Percentiles rank a stretch among this genome's conserved stretches.
phyloP scores from a whole-genome alignment of 2,797 vertebrate genomes.

The Syndactyla subalaris region DNA sequence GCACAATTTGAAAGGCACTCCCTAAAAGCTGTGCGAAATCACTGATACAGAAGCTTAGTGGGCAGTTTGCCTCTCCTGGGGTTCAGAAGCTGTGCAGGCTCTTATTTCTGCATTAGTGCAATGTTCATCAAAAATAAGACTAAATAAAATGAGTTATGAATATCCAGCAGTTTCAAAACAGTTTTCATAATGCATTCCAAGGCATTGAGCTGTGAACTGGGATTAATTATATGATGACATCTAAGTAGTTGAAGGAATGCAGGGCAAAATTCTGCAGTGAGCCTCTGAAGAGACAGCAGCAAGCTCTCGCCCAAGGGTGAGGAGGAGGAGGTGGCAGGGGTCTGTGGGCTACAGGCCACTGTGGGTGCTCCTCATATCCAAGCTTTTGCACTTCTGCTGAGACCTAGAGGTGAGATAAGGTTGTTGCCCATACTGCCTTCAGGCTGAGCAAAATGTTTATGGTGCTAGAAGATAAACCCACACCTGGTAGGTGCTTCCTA shows the following conservation, averaged over 20 bases:
- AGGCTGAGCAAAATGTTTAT: neutral
- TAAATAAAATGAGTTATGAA: neutral
- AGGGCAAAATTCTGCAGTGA: neutral
- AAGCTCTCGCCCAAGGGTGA: accelerated
- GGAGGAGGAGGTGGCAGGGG: neutral
- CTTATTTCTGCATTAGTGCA: neutral
- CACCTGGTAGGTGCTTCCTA: neutral
- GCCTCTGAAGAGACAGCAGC: neutral
- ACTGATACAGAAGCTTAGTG: neutral
- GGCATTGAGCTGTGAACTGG: constrained; percentile 16
- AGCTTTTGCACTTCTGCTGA: neutral
- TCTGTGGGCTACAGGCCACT: neutral
- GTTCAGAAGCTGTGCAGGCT: neutral
- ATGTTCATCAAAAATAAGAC: neutral
- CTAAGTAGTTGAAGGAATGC: constrained; percentile 5
- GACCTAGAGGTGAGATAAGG: neutral
- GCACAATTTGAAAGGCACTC: constrained; percentile 49
- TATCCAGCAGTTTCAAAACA: neutral
- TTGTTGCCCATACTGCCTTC: neutral
- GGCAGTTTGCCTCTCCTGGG: neutral
- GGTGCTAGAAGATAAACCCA: neutral
- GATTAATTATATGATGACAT: constrained; percentile 8
- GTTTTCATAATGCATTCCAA: constrained; percentile 23
- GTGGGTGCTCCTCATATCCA: neutral
- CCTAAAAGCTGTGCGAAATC: neutral